Evolutionary conservation across 2,113 vertebrate genomes (phyloP).

Genomic region (Dipodomys ordii): DNA sequence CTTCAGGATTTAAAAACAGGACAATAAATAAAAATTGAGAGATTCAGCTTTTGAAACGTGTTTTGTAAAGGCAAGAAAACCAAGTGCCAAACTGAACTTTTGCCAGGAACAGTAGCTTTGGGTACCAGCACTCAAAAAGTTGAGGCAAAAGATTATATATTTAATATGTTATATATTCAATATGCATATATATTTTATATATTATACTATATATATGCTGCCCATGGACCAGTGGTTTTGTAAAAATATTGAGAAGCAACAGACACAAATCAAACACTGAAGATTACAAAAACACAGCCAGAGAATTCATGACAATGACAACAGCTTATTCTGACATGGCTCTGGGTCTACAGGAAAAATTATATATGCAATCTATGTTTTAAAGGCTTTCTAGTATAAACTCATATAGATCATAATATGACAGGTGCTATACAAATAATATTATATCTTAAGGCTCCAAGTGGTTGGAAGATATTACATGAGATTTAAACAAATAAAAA

Average conservation of each 20-base stretch:
- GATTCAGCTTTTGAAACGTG: neutral
- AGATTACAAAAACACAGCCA: too few relatives aligned
- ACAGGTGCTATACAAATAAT: conserved; percentile 1
- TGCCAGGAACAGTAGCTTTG: neutral
- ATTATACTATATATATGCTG: too few relatives aligned
- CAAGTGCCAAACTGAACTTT: neutral
- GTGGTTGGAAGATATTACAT: neutral
- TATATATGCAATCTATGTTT: neutral
- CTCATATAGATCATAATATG: neutral
- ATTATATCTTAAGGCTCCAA: neutral
- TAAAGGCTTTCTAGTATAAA: conserved; percentile 1
- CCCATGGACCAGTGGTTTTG: too few relatives aligned
- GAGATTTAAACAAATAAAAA: conserved; percentile 32
- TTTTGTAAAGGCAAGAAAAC: neutral
- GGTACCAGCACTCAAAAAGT: neutral
- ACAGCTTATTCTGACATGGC: too few relatives aligned
- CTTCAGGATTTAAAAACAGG: conserved; percentile 85
- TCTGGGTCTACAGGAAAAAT: too few relatives aligned
- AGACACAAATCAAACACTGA: too few relatives aligned
- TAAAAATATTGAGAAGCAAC: too few relatives aligned
- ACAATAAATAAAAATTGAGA: neutral
- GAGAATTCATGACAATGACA: too few relatives aligned
- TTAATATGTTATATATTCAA: too few relatives aligned
- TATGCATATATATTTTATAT: too few relatives aligned
- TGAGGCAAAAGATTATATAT: neutral